Evolutionary conservation across 1,140 invertebrate genomes (phyloP), one percentile per base, ranked within the genome.

Genomic region (Lepidurus arcticus): DNA sequence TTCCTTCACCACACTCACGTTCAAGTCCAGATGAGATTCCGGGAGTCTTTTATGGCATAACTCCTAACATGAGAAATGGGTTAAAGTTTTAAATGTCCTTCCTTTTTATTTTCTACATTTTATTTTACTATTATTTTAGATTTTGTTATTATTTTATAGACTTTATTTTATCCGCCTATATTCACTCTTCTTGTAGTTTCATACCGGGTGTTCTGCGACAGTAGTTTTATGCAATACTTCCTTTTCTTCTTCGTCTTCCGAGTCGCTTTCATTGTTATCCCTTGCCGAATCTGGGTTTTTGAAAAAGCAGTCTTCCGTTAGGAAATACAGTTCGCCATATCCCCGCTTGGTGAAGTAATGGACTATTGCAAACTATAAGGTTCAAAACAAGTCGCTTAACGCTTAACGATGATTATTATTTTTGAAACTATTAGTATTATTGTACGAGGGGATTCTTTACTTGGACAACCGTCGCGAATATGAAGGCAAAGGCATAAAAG

Each of bases 321-420:
- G 89, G 82, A 93, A 92, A 84, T 93, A 93, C 82, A 92, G 91
- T 83, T 95, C 94, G 0, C 93, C 94, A 10, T 92, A 94, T 13
- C 93, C 93, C 80, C 93, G 91, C 84, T 95, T 96, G 6, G 94
- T 96, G 84, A 93, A 95, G 82, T 94, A 94, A 83, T 96, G 94
- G 0, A 96, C 94, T 7, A 94, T 88, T 7, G 93, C 93, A 84
- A 95, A 96, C 87, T 92, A 82, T 92, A 82, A 74, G 83, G 84
- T 74, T 80, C 85, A 83, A 73, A 84, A 77, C 26, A 79, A 74
- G 34, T 74, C 74, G 34, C 2, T 34, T 34, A 34, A 34, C 34
- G 34, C 34, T 34, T 45, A 42, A 26, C 4, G 13, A n/a, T 75
- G 2, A n/a, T 16, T 3, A 13, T 42, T 24, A 5, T 26, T 26